Evolutionary conservation across 2,888 invertebrate genomes (phyloP), one percentile per base, ranked within the genome.

Genomic region (Athalia rosae): DNA sequence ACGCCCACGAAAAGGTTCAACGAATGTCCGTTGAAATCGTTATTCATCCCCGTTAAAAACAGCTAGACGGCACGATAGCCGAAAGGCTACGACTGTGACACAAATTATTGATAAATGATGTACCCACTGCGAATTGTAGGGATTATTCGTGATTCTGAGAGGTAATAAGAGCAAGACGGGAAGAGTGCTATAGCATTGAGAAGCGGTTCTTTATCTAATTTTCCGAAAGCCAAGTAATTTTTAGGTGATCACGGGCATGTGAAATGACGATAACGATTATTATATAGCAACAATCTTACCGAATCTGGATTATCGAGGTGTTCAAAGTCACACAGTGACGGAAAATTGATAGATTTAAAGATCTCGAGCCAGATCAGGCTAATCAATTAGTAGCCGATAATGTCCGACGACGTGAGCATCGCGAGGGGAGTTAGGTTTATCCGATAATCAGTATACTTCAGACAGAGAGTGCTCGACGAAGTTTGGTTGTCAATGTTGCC

Each of bases 371-470:
- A 9, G 1, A 71, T 58, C 9, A 5, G 4, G 58, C 56, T 58
- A 71, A 71, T 71, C 71, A 45, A 58, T 58, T 43, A 41, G n/a
- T n/a, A n/a, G 43, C 41, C 56, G 58, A 71, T 71, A 71, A 71
- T 13, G 53, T 11, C 13, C 0, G 58, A 8, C 71, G 58, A 45
- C 56, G 56, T 56, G 43, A 58, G 43, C 13, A n/a, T 7, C 58
- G 58, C n/a, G 4, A 45, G 1, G 28, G 28, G 28, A 28, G 28
- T 28, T 53, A 9, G 13, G 13, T 43, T 71, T 58, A 9, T n/a
- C 13, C 41, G 15, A 28, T 58, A 9, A 43, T 71, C 71, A 71
- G 71, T 71, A 58, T 58, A 8, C 58, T 71, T 9, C 8, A 45
- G 58, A 58, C 56, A 13, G 13, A 8, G 7, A 15, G 8, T 4